Evolutionary conservation across 2,888 invertebrate genomes (phyloP).

Genomic region (Physocephala rufipes): DNA sequence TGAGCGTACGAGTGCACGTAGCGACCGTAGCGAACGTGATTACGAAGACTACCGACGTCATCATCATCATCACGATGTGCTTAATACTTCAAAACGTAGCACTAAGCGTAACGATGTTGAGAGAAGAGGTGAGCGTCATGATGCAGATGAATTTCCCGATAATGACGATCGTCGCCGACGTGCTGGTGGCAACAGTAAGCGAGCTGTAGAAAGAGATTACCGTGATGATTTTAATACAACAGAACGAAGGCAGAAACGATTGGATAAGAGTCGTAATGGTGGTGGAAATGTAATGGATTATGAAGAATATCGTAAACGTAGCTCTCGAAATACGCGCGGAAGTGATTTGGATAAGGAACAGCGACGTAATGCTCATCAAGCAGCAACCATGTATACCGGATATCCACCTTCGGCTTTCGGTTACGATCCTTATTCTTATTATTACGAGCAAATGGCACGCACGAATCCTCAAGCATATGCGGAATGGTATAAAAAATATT

Average conservation of each 20-base stretch:
- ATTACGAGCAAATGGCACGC: conserved; percentile 80
- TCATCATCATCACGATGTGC: conserved; percentile 13
- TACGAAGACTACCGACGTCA: conserved; percentile 50
- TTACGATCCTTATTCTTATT: conserved; percentile 72
- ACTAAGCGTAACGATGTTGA: conserved; percentile 46
- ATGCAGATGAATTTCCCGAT: conserved; percentile 43
- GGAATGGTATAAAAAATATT: conserved; percentile 80
- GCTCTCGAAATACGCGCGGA: conserved; percentile 60
- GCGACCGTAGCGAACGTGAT: conserved; percentile 53
- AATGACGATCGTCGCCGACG: conserved; percentile 47
- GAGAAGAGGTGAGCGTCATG: conserved; percentile 39
- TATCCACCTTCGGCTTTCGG: conserved; percentile 50
- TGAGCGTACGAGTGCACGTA: conserved; percentile 48
- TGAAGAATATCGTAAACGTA: conserved; percentile 63
- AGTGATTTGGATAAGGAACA: conserved; percentile 62
- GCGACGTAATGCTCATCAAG: conserved; percentile 48
- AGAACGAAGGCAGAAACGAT: conserved; percentile 49
- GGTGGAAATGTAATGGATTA: conserved; percentile 53
- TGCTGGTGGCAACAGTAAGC: conserved; percentile 43
- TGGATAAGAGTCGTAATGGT: conserved; percentile 47
- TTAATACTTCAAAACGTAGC: conserved; percentile 46
- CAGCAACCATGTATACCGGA: conserved; percentile 51
- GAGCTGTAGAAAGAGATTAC: conserved; percentile 31
- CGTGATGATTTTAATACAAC: conserved; percentile 48
- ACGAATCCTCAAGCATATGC: conserved; percentile 83